A percentile compares a stretch with the other conserved stretches of the same genome.
Conservation (phyloP, 2,797 vertebrate genomes). For the Notamacropus eugenii region DNA sequence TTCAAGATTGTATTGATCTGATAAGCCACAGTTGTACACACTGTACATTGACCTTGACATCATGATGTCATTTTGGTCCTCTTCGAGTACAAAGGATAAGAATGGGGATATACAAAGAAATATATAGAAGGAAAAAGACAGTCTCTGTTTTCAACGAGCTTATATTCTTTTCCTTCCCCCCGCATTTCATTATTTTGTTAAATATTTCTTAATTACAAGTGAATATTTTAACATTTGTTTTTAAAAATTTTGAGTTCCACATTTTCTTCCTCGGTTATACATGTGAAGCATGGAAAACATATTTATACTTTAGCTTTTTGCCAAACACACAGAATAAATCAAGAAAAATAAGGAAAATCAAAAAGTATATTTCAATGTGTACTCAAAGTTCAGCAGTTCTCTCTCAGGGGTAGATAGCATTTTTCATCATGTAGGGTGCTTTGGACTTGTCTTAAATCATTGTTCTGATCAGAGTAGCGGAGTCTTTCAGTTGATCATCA, state of each 20-base stretch:
- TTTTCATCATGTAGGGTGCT: neutral
- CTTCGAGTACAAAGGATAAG: neutral
- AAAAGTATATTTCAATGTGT: neutral
- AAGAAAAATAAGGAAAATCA: neutral
- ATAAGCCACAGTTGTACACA: no score
- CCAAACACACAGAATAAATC: neutral
- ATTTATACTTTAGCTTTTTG: neutral
- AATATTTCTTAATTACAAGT: neutral
- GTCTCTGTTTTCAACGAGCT: neutral
- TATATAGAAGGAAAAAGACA: neutral
- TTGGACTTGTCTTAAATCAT: neutral
- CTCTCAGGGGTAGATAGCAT: neutral
- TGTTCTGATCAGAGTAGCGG: neutral
- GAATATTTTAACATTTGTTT: neutral
- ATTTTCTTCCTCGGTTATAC: neutral
- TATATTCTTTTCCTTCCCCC: neutral
- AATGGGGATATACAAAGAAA: neutral
- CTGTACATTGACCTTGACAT: no score
- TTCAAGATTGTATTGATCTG: no score
- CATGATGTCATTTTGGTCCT: no score
- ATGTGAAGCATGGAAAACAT: neutral
- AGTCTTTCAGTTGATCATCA: neutral
- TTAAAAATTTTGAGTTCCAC: neutral
- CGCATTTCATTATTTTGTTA: neutral
- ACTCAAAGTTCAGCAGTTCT: neutral